Conservation (phyloP, 2,888 invertebrate genomes). For the Mythimna vitellina region DNA sequence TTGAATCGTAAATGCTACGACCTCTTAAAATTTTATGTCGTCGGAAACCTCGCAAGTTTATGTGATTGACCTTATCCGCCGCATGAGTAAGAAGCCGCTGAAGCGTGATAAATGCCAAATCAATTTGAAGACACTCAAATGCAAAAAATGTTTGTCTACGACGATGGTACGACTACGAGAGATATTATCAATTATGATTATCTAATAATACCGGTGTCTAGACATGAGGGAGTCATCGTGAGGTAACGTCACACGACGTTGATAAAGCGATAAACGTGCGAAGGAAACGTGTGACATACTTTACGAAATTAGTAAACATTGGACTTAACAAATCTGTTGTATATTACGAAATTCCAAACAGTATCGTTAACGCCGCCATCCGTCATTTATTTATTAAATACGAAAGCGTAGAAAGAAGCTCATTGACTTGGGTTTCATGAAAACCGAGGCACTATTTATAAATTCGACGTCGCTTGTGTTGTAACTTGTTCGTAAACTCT, state of each 20-base stretch:
- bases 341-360: slow-evolving; percentile 64
- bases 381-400: slow-evolving; percentile 44
- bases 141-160: slow-evolving; percentile 17
- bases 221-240: slow-evolving; percentile 41
- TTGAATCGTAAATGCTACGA: slow-evolving; percentile 66
- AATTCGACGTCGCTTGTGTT: slow-evolving; percentile 17
- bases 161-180: slow-evolving; percentile 24
- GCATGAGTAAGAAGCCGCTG: slow-evolving; percentile 62
- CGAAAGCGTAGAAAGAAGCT: slow-evolving; percentile 7
- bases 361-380: slow-evolving; percentile 28
- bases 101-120: slow-evolving; percentile 76
- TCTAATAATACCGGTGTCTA: slow-evolving; percentile 53
- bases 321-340: slow-evolving; percentile 42
- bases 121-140: slow-evolving; percentile 59
- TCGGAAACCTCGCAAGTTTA: slow-evolving; percentile 69
- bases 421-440: slow-evolving; percentile 26
- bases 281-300: slow-evolving; percentile 63
- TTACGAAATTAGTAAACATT: slow-evolving; percentile 66
- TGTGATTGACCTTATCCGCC: slow-evolving; percentile 67
- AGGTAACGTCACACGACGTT: slow-evolving; percentile 31
- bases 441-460: slow-evolving; percentile 42
- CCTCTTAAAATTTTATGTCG: slow-evolving; percentile 60
- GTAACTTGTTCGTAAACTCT: slow-evolving; percentile 38
- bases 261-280: slow-evolving; percentile 61
- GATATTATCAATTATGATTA: slow-evolving; percentile 49